These are phyloP conservation scores for Crax fasciolata DNA, from an alignment of 2,797 vertebrate species.

Conservation along the genomic window DNA sequence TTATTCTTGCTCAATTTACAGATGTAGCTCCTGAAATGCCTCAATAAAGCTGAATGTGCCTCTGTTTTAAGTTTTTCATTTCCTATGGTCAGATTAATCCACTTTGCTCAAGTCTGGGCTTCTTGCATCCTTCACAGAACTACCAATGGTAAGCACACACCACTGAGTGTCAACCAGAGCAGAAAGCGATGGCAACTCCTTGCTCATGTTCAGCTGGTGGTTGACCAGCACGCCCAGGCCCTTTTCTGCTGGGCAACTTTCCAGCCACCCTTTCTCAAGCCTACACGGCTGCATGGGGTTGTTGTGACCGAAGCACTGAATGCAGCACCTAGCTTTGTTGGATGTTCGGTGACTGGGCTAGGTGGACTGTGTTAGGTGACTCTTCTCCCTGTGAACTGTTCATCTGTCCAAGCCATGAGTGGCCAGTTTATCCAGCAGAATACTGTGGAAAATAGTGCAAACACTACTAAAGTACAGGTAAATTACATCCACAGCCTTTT, in stretches of 20 bases:
- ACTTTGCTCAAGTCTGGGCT: background rate
- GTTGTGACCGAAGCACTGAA: no score
- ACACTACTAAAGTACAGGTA: background rate
- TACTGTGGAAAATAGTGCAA: background rate
- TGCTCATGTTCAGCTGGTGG: no score
- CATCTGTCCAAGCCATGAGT: no score
- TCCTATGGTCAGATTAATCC: background rate
- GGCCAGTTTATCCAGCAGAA: background rate
- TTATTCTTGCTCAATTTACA: background rate
- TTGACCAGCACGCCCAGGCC: no score
- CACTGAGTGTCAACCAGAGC: background rate
- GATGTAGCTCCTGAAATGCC: background rate
- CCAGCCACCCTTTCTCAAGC: no score
- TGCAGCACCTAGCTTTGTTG: no score
- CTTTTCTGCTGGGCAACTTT: no score
- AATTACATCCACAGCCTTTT: background rate
- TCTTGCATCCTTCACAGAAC: background rate
- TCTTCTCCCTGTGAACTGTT: no score
- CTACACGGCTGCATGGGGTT: no score
- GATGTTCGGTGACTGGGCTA: no score
- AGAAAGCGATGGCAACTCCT: background rate
- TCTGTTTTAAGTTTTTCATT: background rate
- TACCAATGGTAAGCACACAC: background rate
- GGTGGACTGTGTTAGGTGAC: no score
- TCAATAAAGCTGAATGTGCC: conserved; percentile 32